Evolutionary conservation across 2,888 invertebrate genomes (phyloP).

Genomic region (Lamellibrachia columna): DNA sequence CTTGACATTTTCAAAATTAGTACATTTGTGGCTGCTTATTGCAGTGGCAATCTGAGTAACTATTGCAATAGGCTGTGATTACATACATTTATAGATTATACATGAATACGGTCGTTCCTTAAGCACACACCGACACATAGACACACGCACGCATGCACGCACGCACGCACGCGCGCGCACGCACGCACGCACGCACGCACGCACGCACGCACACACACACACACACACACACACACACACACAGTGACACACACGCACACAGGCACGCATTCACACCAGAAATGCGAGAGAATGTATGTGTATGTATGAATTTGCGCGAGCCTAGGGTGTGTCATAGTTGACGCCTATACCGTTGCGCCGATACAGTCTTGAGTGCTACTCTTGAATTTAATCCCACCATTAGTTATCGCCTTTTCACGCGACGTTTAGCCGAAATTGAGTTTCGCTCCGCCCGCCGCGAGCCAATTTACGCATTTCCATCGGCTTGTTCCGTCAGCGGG

Average conservation of each 20-base stretch:
- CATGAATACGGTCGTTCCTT: no score
- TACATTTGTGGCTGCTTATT: no score
- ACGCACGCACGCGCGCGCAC: no score
- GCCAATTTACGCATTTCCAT: not conserved
- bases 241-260: not conserved
- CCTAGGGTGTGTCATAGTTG: not conserved
- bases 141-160: no score
- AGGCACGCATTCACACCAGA: not conserved
- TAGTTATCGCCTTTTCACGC: not conserved
- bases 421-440: not conserved
- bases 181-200: no score
- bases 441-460: not conserved
- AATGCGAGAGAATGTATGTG: not conserved
- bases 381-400: not conserved
- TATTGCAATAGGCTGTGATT: no score
- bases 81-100: no score
- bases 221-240: not conserved
- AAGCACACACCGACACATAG: no score
- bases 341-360: not conserved
- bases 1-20: no score
- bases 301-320: not conserved
- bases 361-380: conserved; percentile 8
- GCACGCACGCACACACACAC: not conserved
- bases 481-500: not conserved
- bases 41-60: no score